phyloP scores from a whole-genome alignment of 2,797 vertebrate genomes.

The Oophaga sylvatica region DNA sequence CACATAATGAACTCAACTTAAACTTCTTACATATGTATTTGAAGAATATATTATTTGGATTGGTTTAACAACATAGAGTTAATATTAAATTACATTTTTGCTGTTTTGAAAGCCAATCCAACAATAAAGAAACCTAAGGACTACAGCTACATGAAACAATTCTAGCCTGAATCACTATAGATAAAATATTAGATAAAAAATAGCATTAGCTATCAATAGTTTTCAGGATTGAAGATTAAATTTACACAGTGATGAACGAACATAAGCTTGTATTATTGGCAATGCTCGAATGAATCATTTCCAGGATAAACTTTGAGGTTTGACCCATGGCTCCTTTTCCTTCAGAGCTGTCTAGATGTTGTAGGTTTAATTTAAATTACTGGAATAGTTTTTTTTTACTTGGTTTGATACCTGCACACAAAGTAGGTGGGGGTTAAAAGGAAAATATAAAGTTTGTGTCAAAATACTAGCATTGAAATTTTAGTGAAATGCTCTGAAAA shows the following conservation, averaged over 20 bases:
- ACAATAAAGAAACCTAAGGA: not conserved
- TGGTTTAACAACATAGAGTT: not conserved
- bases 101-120: not conserved
- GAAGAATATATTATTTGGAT: slow-evolving; percentile 20
- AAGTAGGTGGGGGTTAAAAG: too few relatives aligned
- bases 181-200: not conserved
- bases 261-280: slow-evolving; percentile 16
- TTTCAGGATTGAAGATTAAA: not conserved
- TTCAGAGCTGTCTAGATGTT: slow-evolving; percentile 23
- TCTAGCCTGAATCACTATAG: not conserved
- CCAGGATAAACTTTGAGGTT: not conserved
- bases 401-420: slow-evolving; percentile 13
- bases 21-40: slow-evolving; percentile 16
- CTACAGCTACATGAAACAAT: not conserved
- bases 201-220: not conserved
- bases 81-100: not conserved
- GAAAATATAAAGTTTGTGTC: not conserved
- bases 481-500: slow-evolving; percentile 11
- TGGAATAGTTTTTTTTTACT: slow-evolving; percentile 20
- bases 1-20: slow-evolving; percentile 33
- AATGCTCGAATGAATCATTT: slow-evolving; percentile 38
- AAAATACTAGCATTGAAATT: slow-evolving; percentile 8
- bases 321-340: slow-evolving; percentile 11
- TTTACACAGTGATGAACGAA: slow-evolving; percentile 34
- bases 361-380: slow-evolving; percentile 35